Base-by-base conservation (phyloP, 2,797 vertebrate species). In the Phoeniculus purpureus region DNA sequence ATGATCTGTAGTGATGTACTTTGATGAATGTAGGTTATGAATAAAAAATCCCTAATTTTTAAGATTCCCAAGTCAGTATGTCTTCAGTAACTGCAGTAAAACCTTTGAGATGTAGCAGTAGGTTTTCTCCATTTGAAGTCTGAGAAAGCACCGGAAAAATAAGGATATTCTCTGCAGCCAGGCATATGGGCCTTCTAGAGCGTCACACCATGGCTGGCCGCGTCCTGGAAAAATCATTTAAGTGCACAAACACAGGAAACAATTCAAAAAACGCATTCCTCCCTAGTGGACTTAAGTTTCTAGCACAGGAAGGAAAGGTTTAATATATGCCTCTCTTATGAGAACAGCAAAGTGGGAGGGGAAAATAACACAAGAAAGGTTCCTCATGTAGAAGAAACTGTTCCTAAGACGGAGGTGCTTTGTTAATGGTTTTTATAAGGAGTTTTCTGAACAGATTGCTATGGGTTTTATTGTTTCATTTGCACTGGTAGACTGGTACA, bases 321-420 rank as follows among this genome's bases (percentile, higher is more conserved):
- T 31, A 29, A 27, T 40, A 68, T 65, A 29, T 72, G 31, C 12
- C 23, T 58, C 9, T 61, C 26, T 48, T 52, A 16, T 52, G 21
- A 79, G 60, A 72, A 34, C 0, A 14, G 25, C 10, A 21, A 4
- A 7, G 17, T 6, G 11, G 7, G 3, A 7, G 1, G 4, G 3
- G 19, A 48, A 48, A 65, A 65, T 16, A 80, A 61, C 4, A 65
- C 5, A 73, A 20, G 21, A 19, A 75, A 54, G 55, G 71, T 17
- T 60, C 8, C 21, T 6, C 10, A 75, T 5, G 12, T 7, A 5
- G 15, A 91, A 1, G 26, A 59, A 76, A 25, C 14, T 22, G 31
- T 43, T 72, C 25, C 20, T 32, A 20, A 37, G 31, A 11, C 50
- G 66, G 27, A 59, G 12, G 0, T 64, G 26, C 31, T 54, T 14